phyloP scores from a whole-genome alignment of 2,113 vertebrate species.

The Ictalurus furcatus region DNA sequence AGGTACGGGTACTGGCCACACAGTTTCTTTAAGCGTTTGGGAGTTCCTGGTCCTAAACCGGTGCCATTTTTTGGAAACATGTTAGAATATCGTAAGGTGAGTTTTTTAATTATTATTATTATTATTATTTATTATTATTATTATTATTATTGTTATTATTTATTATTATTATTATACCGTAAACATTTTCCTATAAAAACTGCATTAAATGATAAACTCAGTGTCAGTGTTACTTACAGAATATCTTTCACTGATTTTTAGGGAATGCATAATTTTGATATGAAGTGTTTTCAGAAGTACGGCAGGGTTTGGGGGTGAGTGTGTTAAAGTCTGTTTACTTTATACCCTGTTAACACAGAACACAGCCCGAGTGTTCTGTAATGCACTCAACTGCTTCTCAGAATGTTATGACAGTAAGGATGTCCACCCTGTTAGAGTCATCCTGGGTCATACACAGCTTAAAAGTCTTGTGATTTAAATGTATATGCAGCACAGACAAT shows the following conservation, averaged over 20 bases:
- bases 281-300: conserved; percentile 70
- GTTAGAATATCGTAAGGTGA: conserved; percentile 65
- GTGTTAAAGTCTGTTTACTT: not conserved
- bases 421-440: no score
- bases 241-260: conserved; percentile 33
- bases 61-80: conserved; percentile 72
- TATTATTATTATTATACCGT: not conserved
- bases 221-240: not conserved
- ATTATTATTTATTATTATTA: no score
- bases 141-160: no score
- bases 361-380: no score
- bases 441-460: no score
- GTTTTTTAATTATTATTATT: conserved; percentile 38
- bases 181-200: not conserved
- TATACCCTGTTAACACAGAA: no score
- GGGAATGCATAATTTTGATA: conserved; percentile 66
- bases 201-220: not conserved
- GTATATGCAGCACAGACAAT: no score
- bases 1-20: conserved; percentile 73
- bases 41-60: conserved; percentile 72
- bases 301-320: conserved; percentile 75
- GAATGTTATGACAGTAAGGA: no score
- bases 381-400: no score
- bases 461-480: no score
- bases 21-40: conserved; percentile 70